Evolutionary conservation across 1,140 invertebrate species (phyloP).

Genomic region (Bombus picipes): DNA sequence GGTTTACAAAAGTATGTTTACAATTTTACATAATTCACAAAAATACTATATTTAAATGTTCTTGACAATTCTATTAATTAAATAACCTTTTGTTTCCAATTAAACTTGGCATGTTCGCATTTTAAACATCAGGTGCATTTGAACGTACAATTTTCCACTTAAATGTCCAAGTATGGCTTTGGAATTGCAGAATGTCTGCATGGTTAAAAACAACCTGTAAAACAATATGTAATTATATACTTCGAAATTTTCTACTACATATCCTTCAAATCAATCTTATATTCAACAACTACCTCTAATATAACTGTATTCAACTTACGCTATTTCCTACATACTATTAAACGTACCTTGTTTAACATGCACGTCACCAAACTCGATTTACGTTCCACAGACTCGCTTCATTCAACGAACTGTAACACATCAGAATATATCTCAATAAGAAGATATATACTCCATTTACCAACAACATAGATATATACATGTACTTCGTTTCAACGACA

Average conservation of each 20-base stretch:
- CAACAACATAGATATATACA: neutral
- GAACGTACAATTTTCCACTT: too few relatives aligned
- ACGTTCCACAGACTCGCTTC: neutral
- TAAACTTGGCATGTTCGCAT: too few relatives aligned
- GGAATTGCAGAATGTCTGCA: too few relatives aligned
- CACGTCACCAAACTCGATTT: too few relatives aligned
- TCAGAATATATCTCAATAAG: neutral
- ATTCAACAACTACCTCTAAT: neutral
- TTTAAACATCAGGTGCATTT: too few relatives aligned
- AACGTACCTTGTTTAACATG: neutral
- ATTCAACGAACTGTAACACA: neutral
- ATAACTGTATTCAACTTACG: neutral
- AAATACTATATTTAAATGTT: too few relatives aligned
- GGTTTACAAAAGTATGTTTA: too few relatives aligned
- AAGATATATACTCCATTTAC: neutral
- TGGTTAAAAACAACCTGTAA: neutral
- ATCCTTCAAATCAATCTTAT: neutral
- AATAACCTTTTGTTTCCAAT: too few relatives aligned
- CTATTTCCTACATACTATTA: neutral
- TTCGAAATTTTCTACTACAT: too few relatives aligned
- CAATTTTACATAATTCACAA: too few relatives aligned
- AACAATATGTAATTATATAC: neutral
- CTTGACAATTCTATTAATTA: too few relatives aligned
- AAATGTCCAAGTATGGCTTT: too few relatives aligned
- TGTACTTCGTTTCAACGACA: neutral